Percentiles rank a stretch among this genome's conserved stretches.
phyloP scores from a whole-genome alignment of 2,888 invertebrate species.

The Galerucella pusilla region DNA sequence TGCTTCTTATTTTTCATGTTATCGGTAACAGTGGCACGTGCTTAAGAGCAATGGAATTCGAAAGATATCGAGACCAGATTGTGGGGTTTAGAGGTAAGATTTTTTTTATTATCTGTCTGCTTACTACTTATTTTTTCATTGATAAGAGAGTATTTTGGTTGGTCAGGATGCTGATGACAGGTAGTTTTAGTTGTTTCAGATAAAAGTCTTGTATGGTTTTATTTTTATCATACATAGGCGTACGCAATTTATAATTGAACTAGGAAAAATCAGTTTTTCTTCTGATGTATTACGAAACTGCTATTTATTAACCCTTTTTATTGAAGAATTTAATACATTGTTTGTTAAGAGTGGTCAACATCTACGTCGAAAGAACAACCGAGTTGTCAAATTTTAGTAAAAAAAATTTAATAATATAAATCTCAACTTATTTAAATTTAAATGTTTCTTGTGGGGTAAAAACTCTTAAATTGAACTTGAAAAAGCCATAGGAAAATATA shows the following conservation, averaged over 20 bases:
- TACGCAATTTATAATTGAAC: not conserved
- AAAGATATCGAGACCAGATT: conserved; percentile 40
- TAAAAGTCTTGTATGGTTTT: not conserved
- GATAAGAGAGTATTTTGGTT: conserved; percentile 41
- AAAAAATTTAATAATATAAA: no score
- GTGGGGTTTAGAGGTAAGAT: conserved; percentile 43
- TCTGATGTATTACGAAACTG: no score
- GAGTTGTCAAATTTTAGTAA: no score
- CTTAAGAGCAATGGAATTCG: conserved; percentile 44
- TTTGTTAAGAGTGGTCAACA: no score
- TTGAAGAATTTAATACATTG: no score
- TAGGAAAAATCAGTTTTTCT: not conserved
- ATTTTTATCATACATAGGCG: not conserved
- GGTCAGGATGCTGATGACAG: conserved; percentile 46
- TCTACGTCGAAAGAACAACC: no score
- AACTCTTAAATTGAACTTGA: no score
- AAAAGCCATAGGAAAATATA: no score
- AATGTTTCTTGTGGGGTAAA: no score
- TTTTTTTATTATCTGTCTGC: conserved; percentile 43
- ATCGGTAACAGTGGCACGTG: conserved; percentile 41
- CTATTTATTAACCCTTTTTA: no score
- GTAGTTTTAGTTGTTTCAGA: conserved; percentile 23
- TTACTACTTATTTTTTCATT: conserved; percentile 41
- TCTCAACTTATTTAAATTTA: no score
- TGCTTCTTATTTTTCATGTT: conserved; percentile 33